These are phyloP conservation scores for Palythoa caribaeorum DNA, from an alignment of 92 coral and sea anemone genomes.

Conservation along the genomic window DNA sequence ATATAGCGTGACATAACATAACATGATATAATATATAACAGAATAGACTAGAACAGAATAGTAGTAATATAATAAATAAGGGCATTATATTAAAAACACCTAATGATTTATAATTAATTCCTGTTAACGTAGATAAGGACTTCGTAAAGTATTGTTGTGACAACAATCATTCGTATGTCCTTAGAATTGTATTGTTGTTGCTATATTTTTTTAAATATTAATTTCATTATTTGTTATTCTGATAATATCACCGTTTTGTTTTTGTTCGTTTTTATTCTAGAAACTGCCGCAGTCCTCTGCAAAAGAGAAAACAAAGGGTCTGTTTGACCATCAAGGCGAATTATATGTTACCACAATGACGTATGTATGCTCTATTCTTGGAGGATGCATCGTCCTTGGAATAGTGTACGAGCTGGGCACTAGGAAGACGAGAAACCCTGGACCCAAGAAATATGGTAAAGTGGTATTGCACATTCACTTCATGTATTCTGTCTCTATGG, in stretches of 20 bases:
- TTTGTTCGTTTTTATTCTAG: neutral
- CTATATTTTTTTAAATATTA: neutral
- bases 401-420: constrained; percentile 20
- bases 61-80: no score
- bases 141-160: no score
- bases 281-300: constrained; percentile 36
- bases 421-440: constrained; percentile 16
- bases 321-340: constrained; percentile 43
- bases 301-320: constrained; percentile 35
- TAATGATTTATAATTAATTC: no score
- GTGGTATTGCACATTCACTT: neutral
- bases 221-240: neutral
- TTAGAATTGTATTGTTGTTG: no score
- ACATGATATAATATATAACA: no score
- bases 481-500: no score
- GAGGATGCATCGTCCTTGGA: constrained; percentile 21
- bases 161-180: no score
- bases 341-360: constrained; percentile 28
- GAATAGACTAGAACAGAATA: no score
- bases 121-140: no score
- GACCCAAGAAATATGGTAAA: constrained; percentile 33
- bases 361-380: constrained; percentile 20
- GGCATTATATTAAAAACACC: no score
- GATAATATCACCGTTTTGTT: neutral
- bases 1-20: no score